Evolutionary conservation across 2,113 vertebrate species (phyloP), one percentile per base, ranked within the genome.

Genomic region (Bos indicus): DNA sequence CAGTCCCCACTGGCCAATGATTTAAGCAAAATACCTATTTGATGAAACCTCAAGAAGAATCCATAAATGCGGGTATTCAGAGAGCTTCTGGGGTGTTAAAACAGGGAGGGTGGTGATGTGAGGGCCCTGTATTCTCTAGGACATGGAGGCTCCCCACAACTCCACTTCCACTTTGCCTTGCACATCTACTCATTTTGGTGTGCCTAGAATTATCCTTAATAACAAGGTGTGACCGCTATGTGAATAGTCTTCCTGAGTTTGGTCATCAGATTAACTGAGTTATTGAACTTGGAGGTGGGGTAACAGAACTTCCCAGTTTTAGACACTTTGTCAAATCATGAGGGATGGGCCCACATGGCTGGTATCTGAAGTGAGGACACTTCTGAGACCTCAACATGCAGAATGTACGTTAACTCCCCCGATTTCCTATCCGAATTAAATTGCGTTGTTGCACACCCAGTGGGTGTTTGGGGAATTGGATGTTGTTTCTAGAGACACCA

Each of bases 361-460:
- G 11, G 21, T 0, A 13, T 43, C 5, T 25, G 36, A 74, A 43
- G 0, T 74, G 36, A 43, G 10, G 36, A 74, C 21, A 74, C 5
- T 74, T 74, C 36, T 25, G 36, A 43, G 71, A 40, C 2, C 21
- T 74, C 71, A 74, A 74, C 21, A 40, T 25, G 36, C 36, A 40
- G 10, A 43, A 74, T 74, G 19, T 40, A 25, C 13, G 0, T 43
- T 40, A 7, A 43, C 71, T 74, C 36, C 2, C 36, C n/a, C 0
- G 2, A 43, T 6, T 40, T 74, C 10, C 19, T 43, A 7, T 43
- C 71, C 0, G 1, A 25, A 74, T 13, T 40, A 40, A 25, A 40
- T 74, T 25, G 71, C 0, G 0, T 43, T 74, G 5, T 25, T 25
- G 21, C 21, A 74, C 21, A 74, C 71, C 71, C 21, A 1, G 71